Base-by-base conservation (phyloP, 2,888 invertebrate species). In the Trimorus sp. region DNA sequence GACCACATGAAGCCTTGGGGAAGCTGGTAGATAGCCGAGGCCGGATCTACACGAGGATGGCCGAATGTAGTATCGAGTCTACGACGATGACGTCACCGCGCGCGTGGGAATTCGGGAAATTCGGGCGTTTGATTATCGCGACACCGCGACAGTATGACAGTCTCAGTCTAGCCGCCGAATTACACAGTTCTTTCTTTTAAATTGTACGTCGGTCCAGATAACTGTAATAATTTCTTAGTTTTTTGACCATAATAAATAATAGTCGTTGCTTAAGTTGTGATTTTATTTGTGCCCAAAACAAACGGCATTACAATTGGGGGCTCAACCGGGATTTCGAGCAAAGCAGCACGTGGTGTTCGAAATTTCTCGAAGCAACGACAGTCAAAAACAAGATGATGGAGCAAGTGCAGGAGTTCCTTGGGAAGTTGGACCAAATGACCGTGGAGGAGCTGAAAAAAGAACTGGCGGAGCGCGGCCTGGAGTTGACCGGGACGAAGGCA, bases 1-100 rank as follows among this genome's bases (percentile, higher is more conserved):
- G 84, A 84, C 49, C 48, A 65, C 37, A 68, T 84, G 73, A 83
- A 85, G 42, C 78, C 74, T 7, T 84, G 83, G 79, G 40, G 26
- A 26, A 26, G 26, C 26, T 26, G 26, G 26, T 26, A 26, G 26
- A 26, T 26, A 26, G 26, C 26, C 26, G 26, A 26, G 26, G 26
- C 26, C 26, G 26, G 26, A 62, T 7, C 7, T 12, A 26, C 26
- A 48, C 54, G 26, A 14, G 60, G 51, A 59, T 59, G 70, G 70
- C 70, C 49, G 51, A 70, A 38, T 69, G 54, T 66, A 40, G 51
- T 26, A 63, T 60, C n/a, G 45, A 4, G 26, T 26, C 26, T 26
- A 26, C 1, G 26, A 26, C 26, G 26, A 26, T 26, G 26, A 26
- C 26, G 26, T 26, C 26, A 26, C 26, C 26, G 26, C 26, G 26